These are phyloP conservation scores for Lathamus discolor DNA, from an alignment of 2,113 vertebrate genomes.

Conservation along the genomic window DNA sequence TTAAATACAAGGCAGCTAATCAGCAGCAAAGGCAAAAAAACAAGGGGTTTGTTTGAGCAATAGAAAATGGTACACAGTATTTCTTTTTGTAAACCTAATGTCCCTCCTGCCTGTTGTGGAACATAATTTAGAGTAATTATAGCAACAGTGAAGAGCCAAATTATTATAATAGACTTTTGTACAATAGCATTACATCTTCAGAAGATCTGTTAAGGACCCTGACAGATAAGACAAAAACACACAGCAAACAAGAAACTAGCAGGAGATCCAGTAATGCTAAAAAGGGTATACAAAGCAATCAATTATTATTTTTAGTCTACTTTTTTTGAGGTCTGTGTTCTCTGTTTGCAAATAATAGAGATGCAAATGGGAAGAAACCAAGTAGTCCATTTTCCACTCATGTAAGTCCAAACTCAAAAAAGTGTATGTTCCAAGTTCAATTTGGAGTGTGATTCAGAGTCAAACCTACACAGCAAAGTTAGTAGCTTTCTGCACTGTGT, in stretches of 20 bases:
- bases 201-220: neutral
- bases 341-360: neutral
- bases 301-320: neutral
- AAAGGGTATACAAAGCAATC: neutral
- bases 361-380: neutral
- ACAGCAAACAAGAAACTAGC: neutral
- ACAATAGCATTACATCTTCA: neutral
- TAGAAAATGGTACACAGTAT: neutral
- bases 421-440: rapidly evolving
- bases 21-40: neutral
- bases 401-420: neutral
- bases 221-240: neutral
- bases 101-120: neutral
- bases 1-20: neutral
- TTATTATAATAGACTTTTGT: neutral
- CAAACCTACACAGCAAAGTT: neutral
- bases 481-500: neutral
- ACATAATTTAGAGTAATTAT: neutral
- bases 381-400: neutral
- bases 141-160: neutral
- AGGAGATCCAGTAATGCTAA: neutral
- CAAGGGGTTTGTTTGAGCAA: neutral
- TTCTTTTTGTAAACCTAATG: neutral
- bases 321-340: neutral
- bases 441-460: neutral